Evolutionary conservation across 1,140 invertebrate genomes (phyloP), one percentile per base, ranked within the genome.

Genomic region (Harlomillsia oculata): DNA sequence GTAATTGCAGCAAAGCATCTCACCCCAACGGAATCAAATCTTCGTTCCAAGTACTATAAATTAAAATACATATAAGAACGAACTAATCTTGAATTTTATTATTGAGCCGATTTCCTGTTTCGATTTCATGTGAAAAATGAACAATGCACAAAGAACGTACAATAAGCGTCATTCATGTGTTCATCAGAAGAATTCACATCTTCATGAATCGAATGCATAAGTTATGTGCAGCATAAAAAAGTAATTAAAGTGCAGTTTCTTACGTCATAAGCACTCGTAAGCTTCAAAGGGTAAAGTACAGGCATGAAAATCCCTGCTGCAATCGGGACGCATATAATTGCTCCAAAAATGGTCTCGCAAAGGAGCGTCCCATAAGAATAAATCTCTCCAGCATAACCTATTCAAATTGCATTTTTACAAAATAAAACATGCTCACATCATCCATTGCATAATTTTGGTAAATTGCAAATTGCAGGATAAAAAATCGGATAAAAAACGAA

Each of bases 1-100:
- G n/a, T n/a, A n/a, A n/a, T n/a, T n/a, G n/a, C n/a, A n/a, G 87
- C 85, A 13, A 89, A 70, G 57, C 83, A 81, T 53, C 86, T 74
- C 0, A 89, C 84, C 54, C 80, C 72, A 57, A 78, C 77, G 1
- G 82, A 85, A 66, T 87, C 84, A 70, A 89, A 89, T 63, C 87
- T 76, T 71, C 85, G 74, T 70, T 85, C 83, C 67, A 91, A 74
- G 70, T 89, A 91, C 72, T 74, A 66, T 21, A 69, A 65, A 53
- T 29, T 2, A 21, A 46, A 46, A 9, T n/a, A n/a, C n/a, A n/a
- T n/a, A n/a, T n/a, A n/a, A n/a, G n/a, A n/a, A n/a, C n/a, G n/a
- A n/a, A n/a, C n/a, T n/a, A n/a, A n/a, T n/a, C n/a, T n/a, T n/a
- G n/a, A n/a, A n/a, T n/a, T n/a, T n/a, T n/a, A n/a, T n/a, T n/a